Percentiles rank a stretch among this genome's conserved stretches.
phyloP scores from a whole-genome alignment of 2,797 vertebrate genomes.

The Anabacerthia variegaticeps region DNA sequence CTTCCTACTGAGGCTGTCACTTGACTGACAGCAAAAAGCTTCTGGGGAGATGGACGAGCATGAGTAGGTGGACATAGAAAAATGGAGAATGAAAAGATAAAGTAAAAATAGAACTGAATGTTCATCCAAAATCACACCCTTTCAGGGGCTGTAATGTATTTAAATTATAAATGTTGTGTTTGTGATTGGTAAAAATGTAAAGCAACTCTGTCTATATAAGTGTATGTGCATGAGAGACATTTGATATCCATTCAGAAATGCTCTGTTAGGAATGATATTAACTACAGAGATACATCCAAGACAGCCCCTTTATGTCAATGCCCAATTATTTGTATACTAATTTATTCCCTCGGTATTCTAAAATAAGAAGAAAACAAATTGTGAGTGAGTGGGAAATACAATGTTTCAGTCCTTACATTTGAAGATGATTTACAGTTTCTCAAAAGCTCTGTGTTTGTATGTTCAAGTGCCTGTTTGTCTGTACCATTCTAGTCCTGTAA shows the following conservation, averaged over 20 bases:
- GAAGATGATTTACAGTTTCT: background rate
- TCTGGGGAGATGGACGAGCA: constrained; percentile 75
- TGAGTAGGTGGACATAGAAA: constrained; percentile 76
- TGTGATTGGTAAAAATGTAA: background rate
- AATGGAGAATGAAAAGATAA: constrained; percentile 58
- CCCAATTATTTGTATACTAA: background rate
- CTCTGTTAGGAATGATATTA: background rate
- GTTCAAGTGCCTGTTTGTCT: background rate
- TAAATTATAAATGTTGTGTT: background rate
- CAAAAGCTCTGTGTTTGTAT: background rate
- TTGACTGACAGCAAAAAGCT: constrained; percentile 80
- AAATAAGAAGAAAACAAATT: background rate
- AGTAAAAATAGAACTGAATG: constrained; percentile 41
- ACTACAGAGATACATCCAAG: background rate
- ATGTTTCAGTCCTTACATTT: background rate
- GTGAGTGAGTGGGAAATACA: background rate
- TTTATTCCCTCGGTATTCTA: background rate
- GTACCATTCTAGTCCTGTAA: background rate
- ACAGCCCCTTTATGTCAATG: background rate
- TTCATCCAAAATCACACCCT: constrained; percentile 17
- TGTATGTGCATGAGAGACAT: background rate
- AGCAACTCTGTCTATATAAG: background rate
- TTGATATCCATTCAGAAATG: background rate
- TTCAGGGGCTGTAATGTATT: background rate
- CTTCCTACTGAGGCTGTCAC: constrained; percentile 74